Percentiles rank a stretch among this genome's conserved stretches.
Conservation (phyloP, 2,888 invertebrate genomes). For the Autographa gamma region DNA sequence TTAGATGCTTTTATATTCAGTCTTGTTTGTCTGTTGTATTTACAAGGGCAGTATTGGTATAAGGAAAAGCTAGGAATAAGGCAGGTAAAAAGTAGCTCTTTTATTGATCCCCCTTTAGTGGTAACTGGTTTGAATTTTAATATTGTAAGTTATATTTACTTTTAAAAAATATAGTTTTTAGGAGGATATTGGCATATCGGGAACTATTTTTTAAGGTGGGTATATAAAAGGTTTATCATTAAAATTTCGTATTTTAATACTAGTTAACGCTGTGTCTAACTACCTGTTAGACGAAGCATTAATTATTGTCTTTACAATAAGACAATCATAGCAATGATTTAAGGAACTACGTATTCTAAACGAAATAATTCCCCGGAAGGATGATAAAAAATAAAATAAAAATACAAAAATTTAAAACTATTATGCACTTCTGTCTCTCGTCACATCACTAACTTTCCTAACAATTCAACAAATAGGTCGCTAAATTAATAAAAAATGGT, state of each 20-base stretch:
- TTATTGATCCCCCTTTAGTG: neutral
- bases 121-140: neutral
- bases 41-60: slow-evolving; percentile 40
- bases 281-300: too few relatives aligned
- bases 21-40: slow-evolving; percentile 42
- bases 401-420: slow-evolving; percentile 43
- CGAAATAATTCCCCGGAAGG: neutral
- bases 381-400: slow-evolving; percentile 21
- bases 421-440: slow-evolving; percentile 43
- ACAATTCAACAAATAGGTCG: slow-evolving; percentile 53
- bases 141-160: neutral
- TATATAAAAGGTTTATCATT: neutral
- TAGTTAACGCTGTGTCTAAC: neutral
- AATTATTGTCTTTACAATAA: neutral
- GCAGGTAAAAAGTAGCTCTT: neutral
- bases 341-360: neutral
- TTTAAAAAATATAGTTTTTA: neutral
- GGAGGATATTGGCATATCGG: neutral
- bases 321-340: neutral
- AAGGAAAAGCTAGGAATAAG: neutral
- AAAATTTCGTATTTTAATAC: neutral
- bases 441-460: slow-evolving; percentile 54
- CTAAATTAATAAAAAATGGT: slow-evolving; percentile 40
- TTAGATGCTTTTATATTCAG: slow-evolving; percentile 37
- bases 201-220: neutral